A percentile compares a stretch with the other conserved stretches of the same genome.
These are phyloP conservation scores for Lepas anatifera DNA, from an alignment of 2,888 invertebrate genomes.

Conservation along the genomic window DNA sequence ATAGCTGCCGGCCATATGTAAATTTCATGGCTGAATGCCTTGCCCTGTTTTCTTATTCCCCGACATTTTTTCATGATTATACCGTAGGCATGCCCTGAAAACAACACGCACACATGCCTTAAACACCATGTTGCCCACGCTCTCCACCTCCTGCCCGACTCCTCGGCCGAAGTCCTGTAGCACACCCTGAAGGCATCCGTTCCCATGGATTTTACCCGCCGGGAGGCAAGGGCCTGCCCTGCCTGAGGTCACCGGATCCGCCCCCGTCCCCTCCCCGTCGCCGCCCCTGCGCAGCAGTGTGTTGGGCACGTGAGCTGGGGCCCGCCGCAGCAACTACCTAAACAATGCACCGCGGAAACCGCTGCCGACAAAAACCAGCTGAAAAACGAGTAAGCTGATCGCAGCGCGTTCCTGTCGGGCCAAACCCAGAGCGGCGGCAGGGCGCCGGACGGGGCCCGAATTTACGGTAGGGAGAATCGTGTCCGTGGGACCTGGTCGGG, in stretches of 20 bases:
- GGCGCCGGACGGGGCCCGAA: not conserved
- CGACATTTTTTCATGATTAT: too few species aligned
- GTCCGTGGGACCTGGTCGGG: too few species aligned
- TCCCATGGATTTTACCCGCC: not conserved
- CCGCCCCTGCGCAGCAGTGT: not conserved
- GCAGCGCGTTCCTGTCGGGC: not conserved
- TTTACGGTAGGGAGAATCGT: not conserved
- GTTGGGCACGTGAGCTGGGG: not conserved
- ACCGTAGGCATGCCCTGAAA: too few species aligned
- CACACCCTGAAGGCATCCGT: too few species aligned
- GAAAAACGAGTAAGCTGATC: slow-evolving; percentile 1
- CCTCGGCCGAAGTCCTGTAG: too few species aligned
- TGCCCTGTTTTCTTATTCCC: too few species aligned
- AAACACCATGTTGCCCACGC: too few species aligned
- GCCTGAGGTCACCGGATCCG: not conserved
- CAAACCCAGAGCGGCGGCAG: too few species aligned
- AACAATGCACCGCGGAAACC: not conserved
- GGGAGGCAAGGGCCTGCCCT: not conserved
- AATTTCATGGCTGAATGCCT: too few species aligned
- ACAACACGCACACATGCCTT: too few species aligned
- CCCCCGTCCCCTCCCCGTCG: not conserved
- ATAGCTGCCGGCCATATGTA: too few species aligned
- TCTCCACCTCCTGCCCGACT: too few species aligned
- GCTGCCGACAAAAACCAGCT: not conserved
- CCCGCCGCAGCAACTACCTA: not conserved